Conservation (phyloP, 2,888 invertebrate species). For the Pollenia labialis region DNA sequence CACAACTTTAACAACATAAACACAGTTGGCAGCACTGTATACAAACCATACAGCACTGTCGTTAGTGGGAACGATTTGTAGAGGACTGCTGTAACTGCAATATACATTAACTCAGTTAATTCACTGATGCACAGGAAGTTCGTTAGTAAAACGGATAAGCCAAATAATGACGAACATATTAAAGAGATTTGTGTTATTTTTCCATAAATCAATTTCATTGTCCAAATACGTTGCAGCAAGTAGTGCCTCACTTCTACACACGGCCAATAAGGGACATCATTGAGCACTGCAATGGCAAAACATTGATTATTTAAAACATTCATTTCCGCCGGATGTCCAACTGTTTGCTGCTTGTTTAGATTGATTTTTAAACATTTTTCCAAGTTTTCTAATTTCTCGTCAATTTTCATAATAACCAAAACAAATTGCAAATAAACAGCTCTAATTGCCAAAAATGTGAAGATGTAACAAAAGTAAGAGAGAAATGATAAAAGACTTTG, state of each 20-base stretch:
- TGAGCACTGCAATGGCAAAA: not conserved
- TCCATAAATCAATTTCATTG: conserved; percentile 56
- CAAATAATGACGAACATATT: conserved; percentile 45
- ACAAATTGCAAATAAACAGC: conserved; percentile 76
- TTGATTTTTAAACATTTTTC: conserved; percentile 32
- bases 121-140: conserved; percentile 77
- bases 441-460: conserved; percentile 74
- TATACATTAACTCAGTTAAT: conserved; percentile 74
- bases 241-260: not conserved
- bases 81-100: conserved; percentile 70
- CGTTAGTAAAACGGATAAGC: conserved; percentile 75
- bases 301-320: conserved; percentile 40
- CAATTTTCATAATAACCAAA: conserved; percentile 75
- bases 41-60: conserved; percentile 54
- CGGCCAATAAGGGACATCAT: conserved; percentile 14
- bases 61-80: conserved; percentile 27
- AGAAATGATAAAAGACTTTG: not conserved
- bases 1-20: conserved; percentile 75
- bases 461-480: conserved; percentile 47
- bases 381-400: conserved; percentile 69
- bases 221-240: conserved; percentile 55
- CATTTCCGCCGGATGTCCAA: conserved; percentile 43
- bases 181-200: conserved; percentile 33
- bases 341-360: conserved; percentile 31
- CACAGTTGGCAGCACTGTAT: conserved; percentile 70